Evolutionary conservation across 2,113 vertebrate species (phyloP), one percentile per base, ranked within the genome.

Genomic region (Saguinus midas): DNA sequence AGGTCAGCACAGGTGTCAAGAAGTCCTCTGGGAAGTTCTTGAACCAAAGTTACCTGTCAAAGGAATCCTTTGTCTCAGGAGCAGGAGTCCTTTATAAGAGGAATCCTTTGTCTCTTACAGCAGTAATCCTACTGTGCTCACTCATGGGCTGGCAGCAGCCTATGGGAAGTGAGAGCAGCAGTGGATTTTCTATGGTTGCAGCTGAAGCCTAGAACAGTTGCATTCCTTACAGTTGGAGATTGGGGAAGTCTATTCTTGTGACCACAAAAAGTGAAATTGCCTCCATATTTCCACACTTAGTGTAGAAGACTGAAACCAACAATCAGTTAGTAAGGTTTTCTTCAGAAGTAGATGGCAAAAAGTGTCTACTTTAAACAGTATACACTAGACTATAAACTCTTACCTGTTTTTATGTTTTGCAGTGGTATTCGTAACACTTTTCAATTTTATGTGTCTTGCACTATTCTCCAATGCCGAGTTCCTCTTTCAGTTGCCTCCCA

Each of bases 311-410:
- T 57, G 35, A n/a, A 50, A 55, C 32, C 37, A 82, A 29, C 17
- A 37, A 21, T 58, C 32, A 76, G 11, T 25, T 64, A 40, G 37
- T 40, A 90, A 37, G 10, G 18, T 40, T 79, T 81, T 86, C 11
- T 72, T 92, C 73, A 79, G 48, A 93, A 95, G 8, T 45, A 57
- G 55, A 27, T 87, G 27, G 16, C 29, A 61, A 40, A 57, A 68
- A 78, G 8, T 10, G 73, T 48, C 48, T 45, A 40, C 92, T 87
- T 57, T 84, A 91, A 88, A 48, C 32, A 82, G 6, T 23, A 29
- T 14, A 57, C 5, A 25, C 16, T 48, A 52, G 17, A 23, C 21
- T 50, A 3, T 83, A 72, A 89, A 68, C 9, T 50, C 35, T 14
- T 61, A 13, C 35, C 27, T 93, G 1, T 32, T 57, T 78, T 58